These are phyloP conservation scores for Amblyteles armatorius DNA, from an alignment of 2,888 invertebrate genomes.

Conservation along the genomic window DNA sequence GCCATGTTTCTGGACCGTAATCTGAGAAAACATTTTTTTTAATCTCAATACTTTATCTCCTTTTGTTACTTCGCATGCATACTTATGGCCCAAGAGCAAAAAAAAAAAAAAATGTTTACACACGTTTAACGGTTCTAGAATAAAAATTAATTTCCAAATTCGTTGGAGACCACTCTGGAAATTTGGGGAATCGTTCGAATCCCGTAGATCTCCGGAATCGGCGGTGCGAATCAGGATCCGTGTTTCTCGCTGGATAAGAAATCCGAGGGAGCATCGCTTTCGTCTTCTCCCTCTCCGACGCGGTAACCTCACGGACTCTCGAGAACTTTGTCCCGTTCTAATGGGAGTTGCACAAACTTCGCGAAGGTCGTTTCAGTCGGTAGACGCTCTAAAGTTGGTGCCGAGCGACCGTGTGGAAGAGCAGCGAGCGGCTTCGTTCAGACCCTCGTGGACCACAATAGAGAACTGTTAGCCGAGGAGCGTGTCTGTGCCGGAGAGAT, in stretches of 20 bases:
- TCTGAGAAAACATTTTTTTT: too few species aligned
- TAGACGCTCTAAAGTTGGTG: constrained; percentile 47
- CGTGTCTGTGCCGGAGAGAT: neutral
- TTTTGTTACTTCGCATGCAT: too few species aligned
- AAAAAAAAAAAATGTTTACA: too few species aligned
- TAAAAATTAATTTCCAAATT: neutral
- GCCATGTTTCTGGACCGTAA: too few species aligned
- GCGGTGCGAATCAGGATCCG: neutral
- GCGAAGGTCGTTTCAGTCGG: constrained; percentile 62
- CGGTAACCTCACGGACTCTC: constrained; percentile 42
- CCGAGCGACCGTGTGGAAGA: constrained; percentile 40
- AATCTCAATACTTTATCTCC: too few species aligned
- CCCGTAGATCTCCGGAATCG: constrained; percentile 1
- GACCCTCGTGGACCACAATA: constrained; percentile 23
- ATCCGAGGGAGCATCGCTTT: constrained; percentile 40
- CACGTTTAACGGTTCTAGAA: neutral
- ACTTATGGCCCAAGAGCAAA: too few species aligned
- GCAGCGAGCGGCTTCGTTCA: constrained; percentile 14
- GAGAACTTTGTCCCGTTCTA: constrained; percentile 69
- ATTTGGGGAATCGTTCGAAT: constrained; percentile 1
- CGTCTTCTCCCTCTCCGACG: constrained; percentile 26
- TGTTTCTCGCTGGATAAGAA: constrained; percentile 1
- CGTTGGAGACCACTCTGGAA: too few species aligned
- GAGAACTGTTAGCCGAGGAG: neutral
- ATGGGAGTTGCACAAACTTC: constrained; percentile 68